Conservation (phyloP, 1,140 invertebrate species). For the Megalopta genalis region DNA sequence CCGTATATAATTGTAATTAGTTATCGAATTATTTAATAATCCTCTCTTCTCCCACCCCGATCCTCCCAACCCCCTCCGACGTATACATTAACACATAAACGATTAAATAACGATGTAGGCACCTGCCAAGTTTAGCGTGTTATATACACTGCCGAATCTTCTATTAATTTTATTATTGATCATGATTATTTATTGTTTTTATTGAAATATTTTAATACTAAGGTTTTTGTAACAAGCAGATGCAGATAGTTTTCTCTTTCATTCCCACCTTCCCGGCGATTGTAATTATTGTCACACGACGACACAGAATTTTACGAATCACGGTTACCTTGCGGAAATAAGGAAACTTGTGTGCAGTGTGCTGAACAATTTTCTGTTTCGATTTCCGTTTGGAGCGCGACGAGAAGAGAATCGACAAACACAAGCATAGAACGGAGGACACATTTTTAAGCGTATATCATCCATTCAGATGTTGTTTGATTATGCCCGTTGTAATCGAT, state of each 20-base stretch:
- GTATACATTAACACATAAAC: constrained; percentile 71
- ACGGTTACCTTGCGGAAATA: neutral
- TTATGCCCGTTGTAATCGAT: constrained; percentile 27
- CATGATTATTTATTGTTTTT: constrained; percentile 80
- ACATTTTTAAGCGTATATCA: constrained; percentile 40
- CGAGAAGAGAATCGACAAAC: neutral
- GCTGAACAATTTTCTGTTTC: neutral
- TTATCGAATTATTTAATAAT: constrained; percentile 74
- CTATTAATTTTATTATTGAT: constrained; percentile 78
- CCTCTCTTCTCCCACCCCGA: neutral
- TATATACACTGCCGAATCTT: constrained; percentile 79
- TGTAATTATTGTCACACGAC: constrained; percentile 1
- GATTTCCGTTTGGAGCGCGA: neutral
- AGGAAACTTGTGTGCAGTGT: too few relatives aligned
- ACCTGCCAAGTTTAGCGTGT: constrained; percentile 75
- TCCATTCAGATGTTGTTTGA: constrained; percentile 1
- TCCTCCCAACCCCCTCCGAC: too few relatives aligned
- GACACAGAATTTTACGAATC: neutral
- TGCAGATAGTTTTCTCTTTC: constrained; percentile 40
- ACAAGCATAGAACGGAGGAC: constrained; percentile 18
- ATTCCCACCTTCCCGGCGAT: constrained; percentile 54
- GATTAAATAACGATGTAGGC: constrained; percentile 74
- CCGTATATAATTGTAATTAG: constrained; percentile 63
- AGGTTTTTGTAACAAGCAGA: constrained; percentile 79
- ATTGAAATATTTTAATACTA: constrained; percentile 81